These are phyloP conservation scores for Perithous albicinctus DNA, from an alignment of 2,888 invertebrate genomes.

Conservation along the genomic window DNA sequence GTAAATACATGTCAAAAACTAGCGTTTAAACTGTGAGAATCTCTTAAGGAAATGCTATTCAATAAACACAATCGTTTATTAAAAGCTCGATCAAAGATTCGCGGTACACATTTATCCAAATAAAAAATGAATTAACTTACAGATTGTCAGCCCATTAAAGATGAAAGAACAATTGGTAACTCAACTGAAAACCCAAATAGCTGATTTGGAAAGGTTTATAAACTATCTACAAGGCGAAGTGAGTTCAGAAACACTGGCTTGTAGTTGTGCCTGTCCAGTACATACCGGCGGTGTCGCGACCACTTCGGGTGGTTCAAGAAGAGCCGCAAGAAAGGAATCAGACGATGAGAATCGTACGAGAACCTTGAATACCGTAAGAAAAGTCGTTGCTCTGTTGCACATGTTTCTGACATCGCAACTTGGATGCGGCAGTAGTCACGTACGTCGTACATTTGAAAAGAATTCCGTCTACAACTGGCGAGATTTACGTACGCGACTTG, in stretches of 20 bases:
- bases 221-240: slow-evolving; percentile 95
- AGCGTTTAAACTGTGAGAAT: no score
- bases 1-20: no score
- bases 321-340: slow-evolving; percentile 66
- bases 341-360: slow-evolving; percentile 85
- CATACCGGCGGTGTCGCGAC: slow-evolving; percentile 77
- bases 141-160: slow-evolving; percentile 96
- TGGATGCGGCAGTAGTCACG: slow-evolving; percentile 92
- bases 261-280: slow-evolving; percentile 85
- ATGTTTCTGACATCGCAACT: slow-evolving; percentile 97
- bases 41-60: no score
- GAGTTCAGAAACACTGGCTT: slow-evolving; percentile 85
- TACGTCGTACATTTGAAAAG: slow-evolving; percentile 93
- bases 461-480: slow-evolving; percentile 97
- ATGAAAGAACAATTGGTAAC: slow-evolving; percentile 98
- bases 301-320: slow-evolving; percentile 76
- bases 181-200: slow-evolving; percentile 98
- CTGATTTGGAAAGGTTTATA: slow-evolving; percentile 98
- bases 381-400: slow-evolving; percentile 95
- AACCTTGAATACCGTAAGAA: slow-evolving; percentile 92
- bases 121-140: slow-evolving; percentile 51
- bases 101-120: neutral
- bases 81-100: neutral
- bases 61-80: no score
- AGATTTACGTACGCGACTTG: slow-evolving; percentile 96